phyloP scores from a whole-genome alignment of 2,797 vertebrate species.

The Parambassis ranga region DNA sequence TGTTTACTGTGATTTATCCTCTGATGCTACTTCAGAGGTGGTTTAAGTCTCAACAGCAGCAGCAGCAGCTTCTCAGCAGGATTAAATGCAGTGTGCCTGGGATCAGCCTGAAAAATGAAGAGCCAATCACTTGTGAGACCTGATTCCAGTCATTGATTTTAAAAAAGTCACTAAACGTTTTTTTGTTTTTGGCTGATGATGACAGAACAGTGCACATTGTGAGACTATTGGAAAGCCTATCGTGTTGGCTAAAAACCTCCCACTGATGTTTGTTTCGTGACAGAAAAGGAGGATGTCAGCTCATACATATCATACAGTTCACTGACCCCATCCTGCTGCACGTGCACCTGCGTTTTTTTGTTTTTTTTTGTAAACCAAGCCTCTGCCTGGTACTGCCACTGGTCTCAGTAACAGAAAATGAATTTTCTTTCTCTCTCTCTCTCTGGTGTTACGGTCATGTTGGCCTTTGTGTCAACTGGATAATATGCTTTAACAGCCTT shows the following conservation, averaged over 20 bases:
- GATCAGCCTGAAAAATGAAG: not conserved
- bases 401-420: not conserved
- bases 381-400: not conserved
- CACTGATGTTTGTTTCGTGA: not conserved
- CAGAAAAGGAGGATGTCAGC: not conserved
- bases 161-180: not conserved
- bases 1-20: not conserved
- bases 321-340: not conserved
- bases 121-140: not conserved
- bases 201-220: not conserved
- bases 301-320: not conserved
- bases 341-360: no score
- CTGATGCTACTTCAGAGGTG: not conserved
- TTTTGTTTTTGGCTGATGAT: not conserved
- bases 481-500: no score
- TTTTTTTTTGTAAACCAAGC: no score
- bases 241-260: not conserved
- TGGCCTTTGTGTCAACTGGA: not conserved
- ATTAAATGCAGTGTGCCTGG: not conserved
- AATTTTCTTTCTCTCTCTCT: not conserved
- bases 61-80: not conserved
- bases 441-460: not conserved
- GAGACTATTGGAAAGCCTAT: not conserved
- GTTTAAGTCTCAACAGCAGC: not conserved
- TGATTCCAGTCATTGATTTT: not conserved